Base-by-base conservation (phyloP, 2,797 vertebrate genomes). In the Lepidocolaptes lacrymiger region DNA sequence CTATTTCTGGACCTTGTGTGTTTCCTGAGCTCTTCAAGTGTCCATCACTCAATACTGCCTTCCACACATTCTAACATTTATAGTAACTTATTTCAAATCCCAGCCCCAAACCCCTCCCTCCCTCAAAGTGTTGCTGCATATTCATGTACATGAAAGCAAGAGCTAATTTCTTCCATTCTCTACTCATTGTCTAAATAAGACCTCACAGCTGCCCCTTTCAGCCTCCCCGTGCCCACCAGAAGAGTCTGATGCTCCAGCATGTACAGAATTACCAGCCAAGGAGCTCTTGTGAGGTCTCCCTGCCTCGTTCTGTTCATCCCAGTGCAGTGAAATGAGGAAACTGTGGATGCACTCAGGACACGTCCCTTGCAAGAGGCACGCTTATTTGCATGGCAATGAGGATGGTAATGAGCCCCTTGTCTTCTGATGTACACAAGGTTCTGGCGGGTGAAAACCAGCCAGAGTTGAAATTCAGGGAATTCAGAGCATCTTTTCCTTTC, bases 331-430 rank as follows among this genome's bases (percentile, higher is more conserved):
- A 91, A 86, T 21, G 39, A 88, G 63, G 80, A 56, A 90, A 76
- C 74, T 37, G 37, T 49, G 85, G 85, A 81, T 81, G 80, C 77
- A 94, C 82, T 88, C 94, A 79, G 59, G 22, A 52, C 88, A 68
- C 48, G 2, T 89, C 85, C 85, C 88, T 95, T 94, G 79, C 34
- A 28, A 81, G 83, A 52, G 85, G 48, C 88, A 90, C 1, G 2
- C 79, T 90, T 46, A 95, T 96, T 96, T 86, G 89, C 95, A 96
- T 96, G 83, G 52, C 43, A 96, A 97, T 95, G 87, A 80, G 44
- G 62, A 68, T 93, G 94, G 39, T 11, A 95, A 95, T 91, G 80
- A 66, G 80, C n/a, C 71, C 74, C 74, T 94, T 94, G 83, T 94
- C 80, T 81, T 93, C 88, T 24, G 92, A 90, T 92, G 88, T 54